phyloP scores from a whole-genome alignment of 2,113 vertebrate genomes.

The Oreocharis arfaki region DNA sequence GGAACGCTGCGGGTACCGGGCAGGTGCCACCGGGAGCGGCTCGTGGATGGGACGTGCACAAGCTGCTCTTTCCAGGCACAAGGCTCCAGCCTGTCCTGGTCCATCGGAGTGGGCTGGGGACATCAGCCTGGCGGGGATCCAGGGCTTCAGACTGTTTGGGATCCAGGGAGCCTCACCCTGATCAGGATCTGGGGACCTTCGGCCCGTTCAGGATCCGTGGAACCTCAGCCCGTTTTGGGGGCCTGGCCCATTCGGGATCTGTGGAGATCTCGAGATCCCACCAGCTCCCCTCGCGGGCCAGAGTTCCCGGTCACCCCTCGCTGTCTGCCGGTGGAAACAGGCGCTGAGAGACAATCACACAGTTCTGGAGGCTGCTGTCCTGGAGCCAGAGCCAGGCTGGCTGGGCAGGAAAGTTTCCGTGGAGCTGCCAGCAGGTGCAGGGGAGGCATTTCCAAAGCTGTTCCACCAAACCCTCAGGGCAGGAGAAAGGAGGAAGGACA shows the following conservation, averaged over 20 bases:
- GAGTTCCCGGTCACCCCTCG: neutral
- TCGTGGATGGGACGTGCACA: accelerated
- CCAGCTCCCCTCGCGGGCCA: neutral
- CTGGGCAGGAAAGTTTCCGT: neutral
- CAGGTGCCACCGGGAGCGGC: neutral
- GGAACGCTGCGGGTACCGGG: accelerated
- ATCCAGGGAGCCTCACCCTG: neutral
- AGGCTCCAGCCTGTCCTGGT: too few relatives aligned
- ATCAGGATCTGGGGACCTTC: too few relatives aligned
- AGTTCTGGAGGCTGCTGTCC: neutral
- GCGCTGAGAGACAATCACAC: neutral
- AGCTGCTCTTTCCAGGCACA: neutral
- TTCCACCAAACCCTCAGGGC: neutral
- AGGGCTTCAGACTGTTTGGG: neutral
- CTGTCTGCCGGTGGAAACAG: neutral
- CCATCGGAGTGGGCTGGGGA: too few relatives aligned
- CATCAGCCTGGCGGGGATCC: neutral
- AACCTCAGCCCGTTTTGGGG: too few relatives aligned
- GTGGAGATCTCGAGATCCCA: neutral
- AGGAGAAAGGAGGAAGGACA: neutral
- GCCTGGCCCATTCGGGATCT: neutral
- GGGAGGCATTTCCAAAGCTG: neutral
- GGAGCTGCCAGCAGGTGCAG: neutral
- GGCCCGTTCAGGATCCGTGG: too few relatives aligned
- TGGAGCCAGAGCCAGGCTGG: neutral